These are phyloP conservation scores for Pasiphila rectangulata DNA, from an alignment of 2,888 invertebrate genomes.

Conservation along the genomic window DNA sequence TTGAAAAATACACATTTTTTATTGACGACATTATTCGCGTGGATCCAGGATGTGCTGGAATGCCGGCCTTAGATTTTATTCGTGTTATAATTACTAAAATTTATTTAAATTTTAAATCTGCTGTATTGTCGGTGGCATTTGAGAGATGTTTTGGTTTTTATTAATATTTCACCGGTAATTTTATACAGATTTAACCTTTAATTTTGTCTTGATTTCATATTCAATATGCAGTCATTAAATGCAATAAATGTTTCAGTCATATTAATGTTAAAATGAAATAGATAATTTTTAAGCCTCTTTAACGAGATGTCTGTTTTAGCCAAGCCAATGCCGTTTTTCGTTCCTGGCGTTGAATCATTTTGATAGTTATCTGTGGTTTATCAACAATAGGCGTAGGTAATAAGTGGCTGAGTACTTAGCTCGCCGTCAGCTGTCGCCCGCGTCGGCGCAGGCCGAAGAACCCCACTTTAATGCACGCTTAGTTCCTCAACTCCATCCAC, in stretches of 20 bases:
- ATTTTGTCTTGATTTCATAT: neutral
- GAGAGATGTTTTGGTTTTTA: constrained; percentile 17
- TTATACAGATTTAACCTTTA: constrained; percentile 1
- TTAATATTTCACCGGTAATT: constrained; percentile 5
- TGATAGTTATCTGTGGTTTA: constrained; percentile 13
- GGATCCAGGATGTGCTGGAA: constrained; percentile 13
- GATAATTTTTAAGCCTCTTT: too few species aligned
- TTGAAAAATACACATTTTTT: constrained; percentile 31
- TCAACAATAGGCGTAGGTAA: constrained; percentile 40
- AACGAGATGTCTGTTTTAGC: too few species aligned
- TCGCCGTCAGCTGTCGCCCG: constrained; percentile 67
- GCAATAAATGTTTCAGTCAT: too few species aligned
- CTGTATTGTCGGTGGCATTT: constrained; percentile 10
- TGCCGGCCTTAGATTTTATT: constrained; percentile 13
- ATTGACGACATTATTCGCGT: constrained; percentile 24
- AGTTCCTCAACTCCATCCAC: constrained; percentile 40
- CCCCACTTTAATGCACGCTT: constrained; percentile 62
- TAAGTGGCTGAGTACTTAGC: constrained; percentile 41
- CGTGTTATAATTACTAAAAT: constrained; percentile 8
- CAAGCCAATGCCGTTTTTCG: too few species aligned
- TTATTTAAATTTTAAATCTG: constrained; percentile 20
- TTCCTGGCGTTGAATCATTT: neutral
- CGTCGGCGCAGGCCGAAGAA: constrained; percentile 58
- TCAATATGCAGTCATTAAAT: too few species aligned
- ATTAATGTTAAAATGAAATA: too few species aligned